A percentile compares a stretch with the other conserved stretches of the same genome.
Evolutionary conservation across 53 echinoderm and acorn worm species (phyloP).

Genomic region (Stichopus horrens): DNA sequence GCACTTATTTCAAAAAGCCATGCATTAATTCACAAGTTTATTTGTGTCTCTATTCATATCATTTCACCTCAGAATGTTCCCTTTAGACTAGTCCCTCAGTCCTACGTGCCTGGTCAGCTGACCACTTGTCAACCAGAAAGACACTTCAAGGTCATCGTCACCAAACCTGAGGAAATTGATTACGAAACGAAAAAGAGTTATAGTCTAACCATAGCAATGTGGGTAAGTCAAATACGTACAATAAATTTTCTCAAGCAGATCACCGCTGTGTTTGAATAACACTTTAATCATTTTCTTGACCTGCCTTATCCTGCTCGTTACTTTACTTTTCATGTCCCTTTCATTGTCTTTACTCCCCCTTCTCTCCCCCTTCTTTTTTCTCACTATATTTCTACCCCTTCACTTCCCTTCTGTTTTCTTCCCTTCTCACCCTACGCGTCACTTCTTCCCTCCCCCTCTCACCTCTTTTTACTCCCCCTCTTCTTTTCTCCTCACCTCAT

Average conservation of each 20-base stretch:
- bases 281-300: background rate
- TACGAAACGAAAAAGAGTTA: slow-evolving; percentile 18
- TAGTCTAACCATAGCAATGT: background rate
- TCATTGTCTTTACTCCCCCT: too few relatives aligned
- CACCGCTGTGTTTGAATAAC: background rate
- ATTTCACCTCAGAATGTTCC: background rate
- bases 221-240: background rate
- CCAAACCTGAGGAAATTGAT: background rate
- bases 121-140: slow-evolving; percentile 8
- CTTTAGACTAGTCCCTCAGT: background rate
- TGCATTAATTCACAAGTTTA: too few relatives aligned
- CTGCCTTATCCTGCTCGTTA: background rate
- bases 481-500: too few relatives aligned
- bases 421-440: too few relatives aligned
- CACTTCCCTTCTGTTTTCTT: too few relatives aligned
- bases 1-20: too few relatives aligned
- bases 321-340: background rate
- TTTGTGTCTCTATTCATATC: background rate
- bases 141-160: slow-evolving; percentile 26
- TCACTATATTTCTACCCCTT: too few relatives aligned
- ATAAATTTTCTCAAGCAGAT: background rate
- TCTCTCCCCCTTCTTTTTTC: too few relatives aligned
- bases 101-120: background rate
- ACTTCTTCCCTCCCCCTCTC: too few relatives aligned
- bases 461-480: too few relatives aligned